Conservation (phyloP, 2,797 vertebrate genomes). For the Jordanella pulchra region DNA sequence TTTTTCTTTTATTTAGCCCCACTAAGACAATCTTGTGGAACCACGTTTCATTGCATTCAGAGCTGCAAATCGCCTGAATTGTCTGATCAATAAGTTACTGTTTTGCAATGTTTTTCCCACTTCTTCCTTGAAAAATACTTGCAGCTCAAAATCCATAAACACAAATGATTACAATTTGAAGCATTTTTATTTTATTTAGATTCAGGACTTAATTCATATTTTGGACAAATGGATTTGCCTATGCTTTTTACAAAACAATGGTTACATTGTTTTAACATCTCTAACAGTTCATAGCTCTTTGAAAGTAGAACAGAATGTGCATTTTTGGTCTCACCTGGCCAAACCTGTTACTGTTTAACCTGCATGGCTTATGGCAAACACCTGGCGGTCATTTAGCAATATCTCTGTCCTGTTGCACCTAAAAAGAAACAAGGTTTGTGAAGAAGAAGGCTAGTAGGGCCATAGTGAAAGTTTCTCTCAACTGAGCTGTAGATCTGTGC, state of each 20-base stretch:
- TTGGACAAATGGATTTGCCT: neutral
- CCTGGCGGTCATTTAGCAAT: neutral
- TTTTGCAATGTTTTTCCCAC: neutral
- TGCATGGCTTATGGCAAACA: neutral
- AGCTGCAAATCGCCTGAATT: neutral
- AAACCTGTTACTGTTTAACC: too few species aligned
- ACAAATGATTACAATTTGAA: neutral
- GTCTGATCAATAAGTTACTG: neutral
- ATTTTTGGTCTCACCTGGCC: too few species aligned
- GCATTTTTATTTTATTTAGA: neutral
- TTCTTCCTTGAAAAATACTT: neutral
- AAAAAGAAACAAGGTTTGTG: neutral
- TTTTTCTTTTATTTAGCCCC: neutral
- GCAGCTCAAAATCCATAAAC: neutral
- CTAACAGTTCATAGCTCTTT: too few species aligned
- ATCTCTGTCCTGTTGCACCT: too few species aligned
- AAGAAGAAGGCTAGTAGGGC: neutral
- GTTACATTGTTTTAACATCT: too few species aligned
- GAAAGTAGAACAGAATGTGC: too few species aligned
- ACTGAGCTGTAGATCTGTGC: too few species aligned
- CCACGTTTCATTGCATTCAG: neutral
- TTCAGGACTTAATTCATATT: neutral
- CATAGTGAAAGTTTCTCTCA: too few species aligned
- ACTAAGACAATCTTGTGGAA: neutral
- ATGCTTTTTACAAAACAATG: too few species aligned